Evolutionary conservation across 2,113 vertebrate species (phyloP).

Genomic region (Lota lota): DNA sequence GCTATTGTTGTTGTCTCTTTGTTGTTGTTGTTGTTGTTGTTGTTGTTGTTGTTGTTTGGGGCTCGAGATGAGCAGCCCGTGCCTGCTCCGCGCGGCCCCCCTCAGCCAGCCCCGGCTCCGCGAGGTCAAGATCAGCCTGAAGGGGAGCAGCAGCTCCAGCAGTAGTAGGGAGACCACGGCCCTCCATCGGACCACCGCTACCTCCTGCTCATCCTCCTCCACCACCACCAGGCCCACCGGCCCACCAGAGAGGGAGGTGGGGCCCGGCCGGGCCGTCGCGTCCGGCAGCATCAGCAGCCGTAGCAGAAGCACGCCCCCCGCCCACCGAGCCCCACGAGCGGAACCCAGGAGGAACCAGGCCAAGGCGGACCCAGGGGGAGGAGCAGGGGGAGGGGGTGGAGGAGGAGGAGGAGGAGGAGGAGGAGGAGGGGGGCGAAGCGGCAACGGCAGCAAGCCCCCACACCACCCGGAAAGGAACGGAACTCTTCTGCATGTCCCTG

Average conservation of each 20-base stretch:
- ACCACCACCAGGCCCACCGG: slow-evolving; percentile 34
- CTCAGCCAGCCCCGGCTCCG: slow-evolving; percentile 68
- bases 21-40: slow-evolving; percentile 6
- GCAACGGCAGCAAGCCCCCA: slow-evolving; percentile 35
- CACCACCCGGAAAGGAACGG: slow-evolving; percentile 68
- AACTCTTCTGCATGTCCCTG: slow-evolving; percentile 48
- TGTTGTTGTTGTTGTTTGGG: slow-evolving; percentile 21
- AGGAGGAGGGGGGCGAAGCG: slow-evolving; percentile 22
- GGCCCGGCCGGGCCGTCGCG: slow-evolving; percentile 39
- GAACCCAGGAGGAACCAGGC: slow-evolving; percentile 39
- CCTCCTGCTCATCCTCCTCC: slow-evolving; percentile 32
- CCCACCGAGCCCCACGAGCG: slow-evolving; percentile 52
- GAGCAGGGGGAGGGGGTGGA: slow-evolving; percentile 14
- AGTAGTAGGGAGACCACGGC: slow-evolving; percentile 55
- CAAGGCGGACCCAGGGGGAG: not conserved
- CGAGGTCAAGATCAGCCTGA: slow-evolving; percentile 75
- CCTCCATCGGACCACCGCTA: slow-evolving; percentile 29
- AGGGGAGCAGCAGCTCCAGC: slow-evolving; percentile 61
- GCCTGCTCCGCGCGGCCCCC: slow-evolving; percentile 67
- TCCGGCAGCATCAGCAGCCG: slow-evolving; percentile 42
- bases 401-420: slow-evolving; percentile 28
- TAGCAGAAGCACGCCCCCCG: slow-evolving; percentile 74
- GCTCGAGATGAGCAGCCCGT: slow-evolving; percentile 76
- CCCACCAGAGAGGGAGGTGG: slow-evolving; percentile 50
- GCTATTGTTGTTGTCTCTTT: too few relatives aligned